phyloP scores from a whole-genome alignment of 2,888 invertebrate genomes.

The Melanostoma mellinum region DNA sequence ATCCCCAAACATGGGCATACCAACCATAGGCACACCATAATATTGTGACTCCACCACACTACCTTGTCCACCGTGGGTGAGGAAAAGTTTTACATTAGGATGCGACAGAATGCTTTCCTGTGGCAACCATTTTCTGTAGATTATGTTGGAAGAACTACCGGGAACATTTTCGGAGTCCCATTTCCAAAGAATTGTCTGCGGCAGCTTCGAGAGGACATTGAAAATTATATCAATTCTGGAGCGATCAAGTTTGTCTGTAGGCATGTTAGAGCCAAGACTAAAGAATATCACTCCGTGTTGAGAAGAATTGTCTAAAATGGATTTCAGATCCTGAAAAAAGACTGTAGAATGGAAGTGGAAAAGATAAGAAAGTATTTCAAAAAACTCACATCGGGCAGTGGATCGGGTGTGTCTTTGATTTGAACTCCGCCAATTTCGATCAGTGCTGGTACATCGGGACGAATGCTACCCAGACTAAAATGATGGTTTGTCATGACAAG shows the following conservation, averaged over 20 bases:
- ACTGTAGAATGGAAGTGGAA: too few relatives aligned
- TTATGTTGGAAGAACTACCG: constrained; percentile 78
- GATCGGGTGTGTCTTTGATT: constrained; percentile 75
- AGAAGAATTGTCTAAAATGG: constrained; percentile 75
- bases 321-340: constrained; percentile 74
- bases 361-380: too few relatives aligned
- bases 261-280: constrained; percentile 79
- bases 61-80: constrained; percentile 83
- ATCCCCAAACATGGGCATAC: constrained; percentile 89
- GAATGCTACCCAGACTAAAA: constrained; percentile 75
- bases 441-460: constrained; percentile 76
- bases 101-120: constrained; percentile 87
- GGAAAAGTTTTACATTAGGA: constrained; percentile 84
- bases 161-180: constrained; percentile 83
- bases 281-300: constrained; percentile 80
- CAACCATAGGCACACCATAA: constrained; percentile 88
- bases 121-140: constrained; percentile 76
- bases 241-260: constrained; percentile 61
- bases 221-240: constrained; percentile 82
- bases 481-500: constrained; percentile 75
- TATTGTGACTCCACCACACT: constrained; percentile 90
- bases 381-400: constrained; percentile 74
- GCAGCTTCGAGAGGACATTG: constrained; percentile 82
- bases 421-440: constrained; percentile 64
- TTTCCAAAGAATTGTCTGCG: constrained; percentile 86